Conservation (phyloP, 2,113 vertebrate genomes). For the Hoplias malabaricus region DNA sequence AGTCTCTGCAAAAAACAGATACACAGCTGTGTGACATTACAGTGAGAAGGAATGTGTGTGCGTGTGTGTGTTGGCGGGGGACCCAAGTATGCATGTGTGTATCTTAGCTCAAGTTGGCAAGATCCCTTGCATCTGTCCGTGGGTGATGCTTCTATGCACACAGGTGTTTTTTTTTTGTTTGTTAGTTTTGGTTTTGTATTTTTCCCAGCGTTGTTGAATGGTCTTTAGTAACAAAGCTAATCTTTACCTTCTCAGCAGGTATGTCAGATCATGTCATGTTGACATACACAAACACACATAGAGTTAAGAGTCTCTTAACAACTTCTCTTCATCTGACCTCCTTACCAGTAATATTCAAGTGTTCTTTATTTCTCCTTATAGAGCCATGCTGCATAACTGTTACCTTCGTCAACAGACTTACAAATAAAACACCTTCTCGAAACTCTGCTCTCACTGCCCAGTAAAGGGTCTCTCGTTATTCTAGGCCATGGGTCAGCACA, state of each 20-base stretch:
- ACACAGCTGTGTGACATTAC: background rate
- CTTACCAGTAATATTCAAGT: conserved; percentile 5
- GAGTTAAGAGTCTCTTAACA: conserved; percentile 10
- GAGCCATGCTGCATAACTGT: conserved; percentile 30
- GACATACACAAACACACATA: background rate
- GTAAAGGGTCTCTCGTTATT: conserved; percentile 28
- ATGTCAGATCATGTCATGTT: background rate
- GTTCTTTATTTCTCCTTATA: conserved; percentile 29
- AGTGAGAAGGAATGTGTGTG: background rate
- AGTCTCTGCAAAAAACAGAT: background rate
- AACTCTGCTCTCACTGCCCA: conserved; percentile 17
- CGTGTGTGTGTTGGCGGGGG: conserved; percentile 33
- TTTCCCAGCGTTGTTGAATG: background rate
- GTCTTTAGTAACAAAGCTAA: background rate
- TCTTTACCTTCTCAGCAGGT: background rate
- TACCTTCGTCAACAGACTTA: conserved; percentile 1
- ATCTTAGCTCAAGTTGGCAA: background rate
- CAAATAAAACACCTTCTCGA: background rate
- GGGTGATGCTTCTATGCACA: background rate
- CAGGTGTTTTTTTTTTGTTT: conserved; percentile 5
- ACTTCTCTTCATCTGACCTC: conserved; percentile 9
- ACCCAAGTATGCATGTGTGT: conserved; percentile 8
- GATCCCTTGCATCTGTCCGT: background rate
- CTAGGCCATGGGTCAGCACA: background rate
- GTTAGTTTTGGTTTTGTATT: too few species aligned